These are phyloP conservation scores for Epistrophella euchroma DNA, from an alignment of 2,888 invertebrate species.

Conservation along the genomic window DNA sequence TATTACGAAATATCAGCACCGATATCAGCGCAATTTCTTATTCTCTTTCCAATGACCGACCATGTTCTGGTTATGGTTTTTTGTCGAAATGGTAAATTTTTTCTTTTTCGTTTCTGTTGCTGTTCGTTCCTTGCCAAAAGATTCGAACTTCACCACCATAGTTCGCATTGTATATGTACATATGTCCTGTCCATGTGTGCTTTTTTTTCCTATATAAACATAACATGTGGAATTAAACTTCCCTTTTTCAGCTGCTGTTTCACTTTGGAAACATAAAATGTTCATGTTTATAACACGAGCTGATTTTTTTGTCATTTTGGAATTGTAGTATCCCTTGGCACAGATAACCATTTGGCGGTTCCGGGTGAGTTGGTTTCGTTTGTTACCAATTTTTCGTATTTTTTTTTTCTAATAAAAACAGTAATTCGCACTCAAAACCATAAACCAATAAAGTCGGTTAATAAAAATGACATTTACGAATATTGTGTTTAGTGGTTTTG, in stretches of 20 bases:
- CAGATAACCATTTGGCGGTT: constrained; percentile 45
- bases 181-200: constrained; percentile 17
- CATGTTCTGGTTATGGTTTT: constrained; percentile 74
- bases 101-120: constrained; percentile 10
- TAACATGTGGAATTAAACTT: constrained; percentile 5
- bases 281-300: constrained; percentile 57
- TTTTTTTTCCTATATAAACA: neutral
- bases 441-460: constrained; percentile 50
- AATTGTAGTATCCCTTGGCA: constrained; percentile 37
- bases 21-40: constrained; percentile 35
- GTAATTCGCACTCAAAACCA: constrained; percentile 45
- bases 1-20: constrained; percentile 14
- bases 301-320: constrained; percentile 15
- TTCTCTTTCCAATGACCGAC: constrained; percentile 60
- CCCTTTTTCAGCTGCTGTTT: constrained; percentile 51
- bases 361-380: constrained; percentile 43
- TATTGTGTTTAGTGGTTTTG: constrained; percentile 64
- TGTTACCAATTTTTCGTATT: neutral
- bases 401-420: constrained; percentile 11
- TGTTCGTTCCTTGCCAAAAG: constrained; percentile 37
- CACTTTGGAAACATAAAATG: constrained; percentile 61
- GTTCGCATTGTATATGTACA: constrained; percentile 6
- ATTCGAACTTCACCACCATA: constrained; percentile 8
- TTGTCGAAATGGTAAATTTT: constrained; percentile 64
- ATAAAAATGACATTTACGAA: constrained; percentile 61